phyloP scores from a whole-genome alignment of 1,140 invertebrate species.

The Mycetomoellerius zeteki region DNA sequence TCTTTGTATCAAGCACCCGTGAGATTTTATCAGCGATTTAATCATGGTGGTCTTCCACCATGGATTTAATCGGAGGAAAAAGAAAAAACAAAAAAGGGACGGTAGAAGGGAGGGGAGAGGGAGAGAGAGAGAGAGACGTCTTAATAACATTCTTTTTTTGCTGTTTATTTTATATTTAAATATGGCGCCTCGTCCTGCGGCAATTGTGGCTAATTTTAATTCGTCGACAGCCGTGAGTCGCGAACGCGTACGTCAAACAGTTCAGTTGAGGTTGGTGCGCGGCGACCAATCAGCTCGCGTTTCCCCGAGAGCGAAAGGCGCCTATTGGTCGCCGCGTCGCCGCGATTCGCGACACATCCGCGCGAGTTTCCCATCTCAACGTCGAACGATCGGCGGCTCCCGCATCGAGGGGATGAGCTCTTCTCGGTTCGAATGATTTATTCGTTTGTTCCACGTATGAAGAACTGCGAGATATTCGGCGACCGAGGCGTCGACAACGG shows the following conservation, averaged over 20 bases:
- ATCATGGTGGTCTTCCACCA: too few relatives aligned
- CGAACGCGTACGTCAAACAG: too few relatives aligned
- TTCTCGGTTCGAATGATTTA: conserved; percentile 73
- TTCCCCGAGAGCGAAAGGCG: neutral
- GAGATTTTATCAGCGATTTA: neutral
- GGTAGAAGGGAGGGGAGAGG: neutral
- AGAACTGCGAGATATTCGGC: conserved; percentile 48
- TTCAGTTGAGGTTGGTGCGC: neutral
- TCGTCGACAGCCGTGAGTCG: neutral
- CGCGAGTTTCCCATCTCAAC: conserved; percentile 11
- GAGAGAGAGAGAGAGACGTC: neutral
- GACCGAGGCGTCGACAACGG: conserved; percentile 48
- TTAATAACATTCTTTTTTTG: too few relatives aligned
- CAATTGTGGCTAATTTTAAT: neutral
- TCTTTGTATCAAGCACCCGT: neutral
- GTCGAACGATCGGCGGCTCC: neutral
- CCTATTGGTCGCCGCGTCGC: neutral
- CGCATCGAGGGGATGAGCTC: conserved; percentile 69
- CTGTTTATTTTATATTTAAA: neutral
- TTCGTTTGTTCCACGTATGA: conserved; percentile 72
- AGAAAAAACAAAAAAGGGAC: neutral
- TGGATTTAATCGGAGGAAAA: too few relatives aligned
- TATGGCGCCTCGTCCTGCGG: neutral
- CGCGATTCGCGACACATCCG: neutral
- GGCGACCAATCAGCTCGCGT: neutral